Evolutionary conservation across 1,140 invertebrate genomes (phyloP), one percentile per base, ranked within the genome.

Genomic region (Nasonia giraulti): DNA sequence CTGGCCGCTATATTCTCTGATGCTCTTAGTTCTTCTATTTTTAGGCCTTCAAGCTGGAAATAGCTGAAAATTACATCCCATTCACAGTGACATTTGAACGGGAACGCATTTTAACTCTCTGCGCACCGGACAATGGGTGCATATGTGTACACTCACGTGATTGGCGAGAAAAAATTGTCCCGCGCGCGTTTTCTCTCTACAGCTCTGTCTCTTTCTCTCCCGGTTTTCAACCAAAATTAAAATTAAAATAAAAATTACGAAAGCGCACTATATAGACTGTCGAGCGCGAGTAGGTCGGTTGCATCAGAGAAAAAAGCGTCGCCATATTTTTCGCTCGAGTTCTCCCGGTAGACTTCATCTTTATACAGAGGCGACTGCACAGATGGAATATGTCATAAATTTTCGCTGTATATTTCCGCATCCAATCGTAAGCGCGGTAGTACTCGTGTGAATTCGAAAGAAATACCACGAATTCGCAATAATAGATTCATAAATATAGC

Each of bases 11-110:
- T 62, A 78, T 80, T 74, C 23, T 7, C 6, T 14, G 33, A 37
- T 37, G 6, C 62, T 81, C 81, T 81, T 81, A 47, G 23, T 69
- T 81, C 44, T 76, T 77, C 47, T 77, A 85, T 85, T 82, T 85
- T 77, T 77, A 81, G 40, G 62, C 73, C 23, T 77, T 85, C 44
- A 81, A 23, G n/a, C 73, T 76, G 14, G 17, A 69, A 81, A 78
- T 2, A 37, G 55, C 17, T 73, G 62, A 82, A 85, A 85, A 82
- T 85, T 82, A 78, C 84, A 69, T 77, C 55, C 84, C 40, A 78
- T 85, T 85, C 80, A 75, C 50, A 6, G n/a, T 68, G 50, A 76
- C 31, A 85, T 80, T 75, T 76, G 73, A 82, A 78, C 74, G 33
- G 40, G 44, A 71, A 76, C 23, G 84, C 74, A 85, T 62, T 85